Conservation (phyloP, 1,140 invertebrate species). For the Hylyphantes graminicola region DNA sequence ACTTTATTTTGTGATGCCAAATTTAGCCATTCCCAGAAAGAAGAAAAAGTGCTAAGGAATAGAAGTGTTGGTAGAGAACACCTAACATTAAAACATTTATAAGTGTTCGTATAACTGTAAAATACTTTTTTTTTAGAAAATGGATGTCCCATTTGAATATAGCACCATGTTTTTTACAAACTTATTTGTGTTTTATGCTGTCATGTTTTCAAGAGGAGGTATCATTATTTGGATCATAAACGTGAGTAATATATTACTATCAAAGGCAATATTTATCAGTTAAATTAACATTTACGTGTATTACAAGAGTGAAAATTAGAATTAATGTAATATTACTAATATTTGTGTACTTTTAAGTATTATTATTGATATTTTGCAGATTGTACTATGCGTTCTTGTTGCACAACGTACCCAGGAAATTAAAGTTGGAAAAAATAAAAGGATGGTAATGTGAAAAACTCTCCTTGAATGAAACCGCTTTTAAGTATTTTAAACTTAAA, state of each 20-base stretch:
- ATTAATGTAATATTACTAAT: background rate
- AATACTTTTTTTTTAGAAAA: constrained; percentile 18
- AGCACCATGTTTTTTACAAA: constrained; percentile 33
- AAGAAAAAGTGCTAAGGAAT: too few relatives aligned
- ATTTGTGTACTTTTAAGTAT: background rate
- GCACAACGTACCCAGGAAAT: constrained; percentile 51
- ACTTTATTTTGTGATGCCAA: too few relatives aligned
- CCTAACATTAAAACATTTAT: too few relatives aligned
- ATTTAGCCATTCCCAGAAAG: too few relatives aligned
- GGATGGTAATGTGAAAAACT: constrained; percentile 32
- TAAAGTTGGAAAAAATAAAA: constrained; percentile 41
- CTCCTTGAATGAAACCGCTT: too few relatives aligned
- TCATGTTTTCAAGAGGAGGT: constrained; percentile 52
- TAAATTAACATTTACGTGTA: background rate
- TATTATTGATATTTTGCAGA: constrained; percentile 10
- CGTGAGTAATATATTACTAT: constrained; percentile 22
- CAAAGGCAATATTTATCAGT: background rate
- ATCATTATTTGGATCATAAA: constrained; percentile 50
- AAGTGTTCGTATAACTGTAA: too few relatives aligned
- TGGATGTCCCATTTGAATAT: background rate
- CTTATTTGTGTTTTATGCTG: constrained; percentile 36
- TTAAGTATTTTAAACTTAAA: too few relatives aligned
- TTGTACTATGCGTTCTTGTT: constrained; percentile 53
- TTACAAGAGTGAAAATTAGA: background rate
- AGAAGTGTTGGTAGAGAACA: too few relatives aligned